Base-by-base conservation (phyloP, 2,888 invertebrate genomes). In the Flexamia atlantica region DNA sequence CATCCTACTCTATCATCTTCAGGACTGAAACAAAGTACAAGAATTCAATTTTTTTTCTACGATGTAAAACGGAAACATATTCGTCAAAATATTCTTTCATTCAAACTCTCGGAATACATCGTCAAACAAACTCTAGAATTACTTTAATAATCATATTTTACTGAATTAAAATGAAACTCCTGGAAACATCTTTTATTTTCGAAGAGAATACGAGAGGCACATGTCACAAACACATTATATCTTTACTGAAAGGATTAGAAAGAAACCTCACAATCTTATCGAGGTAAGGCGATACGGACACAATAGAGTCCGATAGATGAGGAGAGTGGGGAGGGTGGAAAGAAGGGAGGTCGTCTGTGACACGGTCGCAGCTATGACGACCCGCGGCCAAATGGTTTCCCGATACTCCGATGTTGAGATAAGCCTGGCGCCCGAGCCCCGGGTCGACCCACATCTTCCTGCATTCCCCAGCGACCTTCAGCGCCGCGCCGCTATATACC, bases 331-430 rank as follows among this genome's bases (percentile, higher is more conserved):
- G 70, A 36, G 70, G 20, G 36, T 17, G 70, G n/a, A 23, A 10
- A n/a, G 70, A 64, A 17, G 70, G 14, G 70, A n/a, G 70, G 70
- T 70, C 70, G 20, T 70, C 70, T 40, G 70, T 40, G 70, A 70
- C 70, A 70, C 70, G 1, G 40, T 28, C 17, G 70, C 32, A 32
- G 36, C 70, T 17, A 30, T 30, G 23, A 68, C 68, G 68, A 68
- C 36, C 40, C 70, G n/a, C 10, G 20, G 70, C 70, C n/a, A 70
- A 70, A 70, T 70, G 70, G 70, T 36, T 70, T 70, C 70, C 70
- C 70, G 70, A 70, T 70, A 70, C 70, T 70, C 28, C 30, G 28
- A 64, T 64, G 7, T 30, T 12, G 70, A 70, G 70, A 70, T 70
- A 70, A 70, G 20, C 20, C 70, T 32, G 70, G 70, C 70, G 70